Base-by-base conservation (phyloP, 2,888 invertebrate species). In the Drosophila pseudotakahashii region DNA sequence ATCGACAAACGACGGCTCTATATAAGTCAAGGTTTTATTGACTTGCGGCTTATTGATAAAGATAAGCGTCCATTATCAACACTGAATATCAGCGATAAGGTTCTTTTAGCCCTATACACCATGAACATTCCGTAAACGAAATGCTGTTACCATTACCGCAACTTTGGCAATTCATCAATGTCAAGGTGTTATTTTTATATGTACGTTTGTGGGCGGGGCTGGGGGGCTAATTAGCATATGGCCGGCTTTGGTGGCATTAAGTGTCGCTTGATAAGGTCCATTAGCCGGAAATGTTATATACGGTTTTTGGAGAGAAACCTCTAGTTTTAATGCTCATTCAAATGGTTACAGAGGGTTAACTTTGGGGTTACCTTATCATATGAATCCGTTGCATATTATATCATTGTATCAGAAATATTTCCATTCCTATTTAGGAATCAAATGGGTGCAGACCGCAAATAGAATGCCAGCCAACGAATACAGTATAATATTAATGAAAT, bases 21-120 rank as follows among this genome's bases (percentile, higher is more conserved):
- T 79, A 63, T 75, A 77, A 82, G 83, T 79, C 81, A 82, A 83
- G 83, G 81, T 60, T 81, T 54, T 77, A 62, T 73, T 69, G 60
- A 45, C 62, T 71, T 55, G 44, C 45, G 59, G 66, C 59, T 73
- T 57, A 73, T 72, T 47, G 55, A 42, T 30, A 30, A 2, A 52
- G 73, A 73, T 73, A 72, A 66, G 66, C 23, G 13, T 16, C 10
- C 37, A 54, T 51, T 71, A 71, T 73, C 72, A 59, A 39, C 39
- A 23, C 42, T 10, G 13, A 48, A 48, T 52, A 54, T 51, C 19
- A 0, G 37, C 14, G 66, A 73, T 66, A 73, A 73, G 58, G 11
- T n/a, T 44, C 19, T 16, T 41, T 34, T 11, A 16, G 45, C 26
- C 11, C 30, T 34, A 16, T 23, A 32, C 32, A 32, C 32, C 30